Evolutionary conservation across 2,797 vertebrate species (phyloP), one percentile per base, ranked within the genome.

Genomic region (Hylomyscus alleni): DNA sequence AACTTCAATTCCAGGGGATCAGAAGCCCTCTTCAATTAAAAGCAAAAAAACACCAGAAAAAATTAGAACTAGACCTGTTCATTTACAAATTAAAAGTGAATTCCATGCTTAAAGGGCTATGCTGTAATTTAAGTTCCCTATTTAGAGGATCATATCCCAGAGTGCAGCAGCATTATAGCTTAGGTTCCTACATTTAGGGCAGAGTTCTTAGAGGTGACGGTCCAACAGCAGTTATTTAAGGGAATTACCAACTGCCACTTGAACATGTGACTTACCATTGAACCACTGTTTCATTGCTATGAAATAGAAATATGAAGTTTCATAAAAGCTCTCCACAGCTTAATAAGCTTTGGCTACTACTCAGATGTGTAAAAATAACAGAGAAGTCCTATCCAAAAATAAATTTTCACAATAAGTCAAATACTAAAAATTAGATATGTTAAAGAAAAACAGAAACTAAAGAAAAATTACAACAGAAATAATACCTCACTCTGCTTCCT

Each of bases 401-500:
- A 89, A 96, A 90, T 56, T 94, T 97, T 95, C 72, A 52, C 93
- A 97, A 85, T 97, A 96, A 85, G 78, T 89, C 34, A 85, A 87
- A 81, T 69, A 73, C 29, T 94, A 62, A 98, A 65, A 69, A 76
- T 93, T 94, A 91, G 47, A 96, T 95, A 84, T 52, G 75, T 2
- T 94, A n/a, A 97, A n/a, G 1, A 93, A 93, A 95, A 37, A 40
- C 24, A 84, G 11, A 54, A 34, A 47, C 75, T 75, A 26, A 73
- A 56, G 47, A 80, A 92, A 91, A 84, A 93, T 34, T 24, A 0
- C 0, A 82, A 92, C 24, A 89, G 76, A 81, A 65, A 56, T 50
- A 98, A 98, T 99, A 99, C 99, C 99, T 99, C 99, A 98, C 99
- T 99, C 98, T 99, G 99, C 98, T 99, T 99, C 98, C 99, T 99